phyloP scores from a whole-genome alignment of 2,113 vertebrate genomes.

The Phylloscopus whistleri region DNA sequence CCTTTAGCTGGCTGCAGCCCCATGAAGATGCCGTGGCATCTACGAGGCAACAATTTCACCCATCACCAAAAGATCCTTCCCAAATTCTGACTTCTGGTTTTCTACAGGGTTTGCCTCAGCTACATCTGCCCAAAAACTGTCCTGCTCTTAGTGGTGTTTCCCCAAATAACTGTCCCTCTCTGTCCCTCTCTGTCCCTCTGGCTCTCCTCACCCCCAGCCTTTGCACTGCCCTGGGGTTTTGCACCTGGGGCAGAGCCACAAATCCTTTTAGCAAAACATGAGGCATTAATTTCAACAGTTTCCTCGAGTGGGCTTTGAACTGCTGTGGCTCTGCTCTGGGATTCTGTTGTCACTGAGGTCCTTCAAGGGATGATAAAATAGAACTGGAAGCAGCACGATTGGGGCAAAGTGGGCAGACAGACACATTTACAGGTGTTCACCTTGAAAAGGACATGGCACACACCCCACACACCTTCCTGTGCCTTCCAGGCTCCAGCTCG shows the following conservation, averaged over 20 bases:
- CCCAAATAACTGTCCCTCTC: not conserved
- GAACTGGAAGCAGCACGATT: not conserved
- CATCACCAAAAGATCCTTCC: not conserved
- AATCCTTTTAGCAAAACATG: not conserved
- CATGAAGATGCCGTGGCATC: rapidly evolving
- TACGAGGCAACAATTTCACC: not conserved
- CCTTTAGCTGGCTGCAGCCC: not conserved
- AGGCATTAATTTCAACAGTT: not conserved
- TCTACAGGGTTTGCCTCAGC: not conserved
- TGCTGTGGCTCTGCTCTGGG: not conserved
- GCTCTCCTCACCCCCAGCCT: not conserved
- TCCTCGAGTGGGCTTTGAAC: not conserved
- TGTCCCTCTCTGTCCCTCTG: not conserved
- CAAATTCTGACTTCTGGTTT: not conserved
- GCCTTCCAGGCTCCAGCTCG: rapidly evolving
- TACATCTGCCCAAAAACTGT: not conserved
- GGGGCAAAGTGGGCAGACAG: not conserved
- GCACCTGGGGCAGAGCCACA: not conserved
- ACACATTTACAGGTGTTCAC: rapidly evolving
- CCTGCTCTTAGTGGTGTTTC: not conserved
- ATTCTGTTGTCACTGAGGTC: not conserved
- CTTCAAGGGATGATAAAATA: not conserved
- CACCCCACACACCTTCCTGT: rapidly evolving
- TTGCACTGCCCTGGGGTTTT: not conserved
- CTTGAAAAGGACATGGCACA: not conserved